Evolutionary conservation across 2,113 vertebrate genomes (phyloP).

Genomic region (Chloroceryle aenea): DNA sequence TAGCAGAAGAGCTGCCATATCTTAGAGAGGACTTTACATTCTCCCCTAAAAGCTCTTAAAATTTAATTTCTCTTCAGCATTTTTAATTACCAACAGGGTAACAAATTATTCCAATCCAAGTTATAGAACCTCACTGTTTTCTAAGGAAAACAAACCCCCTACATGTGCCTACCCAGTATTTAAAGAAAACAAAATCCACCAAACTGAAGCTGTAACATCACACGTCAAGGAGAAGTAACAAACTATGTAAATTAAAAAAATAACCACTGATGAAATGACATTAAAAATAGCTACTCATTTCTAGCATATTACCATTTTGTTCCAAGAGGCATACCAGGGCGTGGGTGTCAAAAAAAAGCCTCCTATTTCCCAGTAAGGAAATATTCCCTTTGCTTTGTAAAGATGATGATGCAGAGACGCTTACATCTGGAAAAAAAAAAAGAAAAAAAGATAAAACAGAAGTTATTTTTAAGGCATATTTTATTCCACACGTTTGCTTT

Average conservation of each 20-base stretch:
- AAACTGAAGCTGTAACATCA: background rate
- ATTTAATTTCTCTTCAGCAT: background rate
- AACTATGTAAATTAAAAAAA: background rate
- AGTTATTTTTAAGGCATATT: background rate
- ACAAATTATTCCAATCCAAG: background rate
- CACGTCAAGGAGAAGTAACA: background rate
- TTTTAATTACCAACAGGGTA: background rate
- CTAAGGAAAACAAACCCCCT: background rate
- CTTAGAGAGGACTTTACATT: fast-evolving
- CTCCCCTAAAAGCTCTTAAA: background rate
- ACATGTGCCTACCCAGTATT: fast-evolving
- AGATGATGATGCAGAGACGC: slow-evolving; percentile 52
- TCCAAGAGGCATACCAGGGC: slow-evolving; percentile 90
- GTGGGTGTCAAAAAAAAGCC: slow-evolving; percentile 91
- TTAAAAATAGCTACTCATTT: background rate
- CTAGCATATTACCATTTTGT: slow-evolving; percentile 82
- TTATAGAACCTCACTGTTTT: background rate
- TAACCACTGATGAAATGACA: fast-evolving
- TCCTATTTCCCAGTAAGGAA: slow-evolving; percentile 74
- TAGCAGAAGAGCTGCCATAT: background rate
- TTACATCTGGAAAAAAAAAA: slow-evolving; percentile 74
- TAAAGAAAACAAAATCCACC: background rate
- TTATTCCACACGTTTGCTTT: background rate
- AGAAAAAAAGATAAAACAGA: background rate
- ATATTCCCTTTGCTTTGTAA: slow-evolving; percentile 71